phyloP scores from a whole-genome alignment of 1,140 invertebrate genomes.

The Drosophila trapezifrons region DNA sequence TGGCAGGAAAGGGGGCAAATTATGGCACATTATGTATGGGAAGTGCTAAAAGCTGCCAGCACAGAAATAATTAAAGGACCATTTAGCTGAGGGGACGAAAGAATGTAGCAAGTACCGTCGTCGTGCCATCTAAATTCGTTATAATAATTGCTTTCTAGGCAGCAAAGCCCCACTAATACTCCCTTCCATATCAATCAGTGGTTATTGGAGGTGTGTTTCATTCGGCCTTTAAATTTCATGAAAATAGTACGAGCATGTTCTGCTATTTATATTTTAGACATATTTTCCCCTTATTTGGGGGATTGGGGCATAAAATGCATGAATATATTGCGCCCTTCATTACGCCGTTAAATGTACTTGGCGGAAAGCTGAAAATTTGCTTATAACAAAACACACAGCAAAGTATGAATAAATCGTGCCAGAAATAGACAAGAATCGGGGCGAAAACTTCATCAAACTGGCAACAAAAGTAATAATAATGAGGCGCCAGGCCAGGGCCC shows the following conservation, averaged over 20 bases:
- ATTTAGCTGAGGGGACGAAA: constrained; percentile 25
- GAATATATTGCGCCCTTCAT: constrained; percentile 41
- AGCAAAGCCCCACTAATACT: too few relatives aligned
- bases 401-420: constrained; percentile 62
- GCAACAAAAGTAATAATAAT: constrained; percentile 63
- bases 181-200: not conserved
- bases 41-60: constrained; percentile 43
- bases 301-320: constrained; percentile 19
- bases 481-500: constrained; percentile 9
- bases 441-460: constrained; percentile 65
- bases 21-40: constrained; percentile 55
- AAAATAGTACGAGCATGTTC: too few relatives aligned
- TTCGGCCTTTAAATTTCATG: too few relatives aligned
- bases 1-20: constrained; percentile 19
- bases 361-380: constrained; percentile 29
- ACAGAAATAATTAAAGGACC: constrained; percentile 53
- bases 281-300: not conserved
- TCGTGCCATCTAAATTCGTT: not conserved
- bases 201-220: too few relatives aligned
- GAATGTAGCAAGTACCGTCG: not conserved
- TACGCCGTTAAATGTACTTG: constrained; percentile 12
- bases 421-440: constrained; percentile 54
- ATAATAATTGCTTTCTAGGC: not conserved
- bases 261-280: too few relatives aligned
- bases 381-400: constrained; percentile 31